Evolutionary conservation across 2,113 vertebrate genomes (phyloP), one percentile per base, ranked within the genome.

Genomic region (Myanophis thanlyinensis): DNA sequence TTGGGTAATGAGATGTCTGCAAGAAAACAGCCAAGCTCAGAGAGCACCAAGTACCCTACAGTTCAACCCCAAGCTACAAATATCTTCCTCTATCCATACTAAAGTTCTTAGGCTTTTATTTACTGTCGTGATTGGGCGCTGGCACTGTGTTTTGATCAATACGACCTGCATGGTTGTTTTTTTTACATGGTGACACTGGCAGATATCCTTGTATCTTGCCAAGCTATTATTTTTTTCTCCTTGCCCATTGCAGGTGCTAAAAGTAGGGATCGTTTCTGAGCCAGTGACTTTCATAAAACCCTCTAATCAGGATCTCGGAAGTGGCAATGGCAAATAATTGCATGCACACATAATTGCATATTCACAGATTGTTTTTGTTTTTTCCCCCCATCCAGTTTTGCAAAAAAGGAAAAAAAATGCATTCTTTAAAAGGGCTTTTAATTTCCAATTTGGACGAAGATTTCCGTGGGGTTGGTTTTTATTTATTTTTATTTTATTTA

Each of bases 381-480:
- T n/a, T n/a, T n/a, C n/a, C n/a, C 2, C 49, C 73, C 56, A 85
- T 51, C 48, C 46, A 0, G 0, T 40, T 93, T 92, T 88, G 0
- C 52, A 73, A 46, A 51, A 51, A 52, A 52, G n/a, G 30, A 3
- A 62, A 59, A 30, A 62, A 11, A 27, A 51, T 4, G 1, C 67
- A 18, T 27, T 90, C 44, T 30, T 23, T 62, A 4, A 59, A 89
- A 46, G 25, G 25, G 27, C 90, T 94, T 95, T 92, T 35, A 94
- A 89, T 89, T 92, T 94, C 85, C 67, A 87, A 22, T 22, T 94
- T 91, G 48, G 95, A 93, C 23, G 11, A 46, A 59, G 91, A 85
- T 30, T 46, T 30, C 91, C 0, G 0, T 52, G 52, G 67, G 51
- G 12, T 51, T 15, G 51, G 62, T 0, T 44, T 84, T 49, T 25